These are phyloP conservation scores for Erythrolamprus reginae DNA, from an alignment of 2,113 vertebrate genomes.

Conservation along the genomic window DNA sequence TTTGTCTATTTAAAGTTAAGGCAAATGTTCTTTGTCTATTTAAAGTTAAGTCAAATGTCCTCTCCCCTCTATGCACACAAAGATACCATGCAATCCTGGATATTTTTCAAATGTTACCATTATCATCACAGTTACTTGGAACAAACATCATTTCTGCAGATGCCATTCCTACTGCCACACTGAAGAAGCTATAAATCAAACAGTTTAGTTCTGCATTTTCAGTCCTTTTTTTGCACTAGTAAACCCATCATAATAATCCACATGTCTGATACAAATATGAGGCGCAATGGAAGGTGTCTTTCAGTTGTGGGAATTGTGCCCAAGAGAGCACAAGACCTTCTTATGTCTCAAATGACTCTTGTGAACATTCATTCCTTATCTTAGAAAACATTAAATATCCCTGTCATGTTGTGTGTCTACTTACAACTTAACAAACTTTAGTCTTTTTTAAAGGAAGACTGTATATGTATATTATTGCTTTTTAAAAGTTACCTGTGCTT, in stretches of 20 bases:
- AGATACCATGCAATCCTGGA: not conserved
- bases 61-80: not conserved
- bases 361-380: not conserved
- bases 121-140: not conserved
- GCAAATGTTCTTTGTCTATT: not conserved
- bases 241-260: not conserved
- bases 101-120: not conserved
- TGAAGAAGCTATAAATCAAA: not conserved
- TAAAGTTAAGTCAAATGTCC: not conserved
- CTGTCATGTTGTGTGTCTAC: not conserved
- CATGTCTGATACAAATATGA: not conserved
- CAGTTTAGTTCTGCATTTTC: not conserved
- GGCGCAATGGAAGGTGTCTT: too few relatives aligned
- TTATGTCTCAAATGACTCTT: not conserved
- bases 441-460: not conserved
- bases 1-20: not conserved
- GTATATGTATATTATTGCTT: not conserved
- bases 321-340: not conserved
- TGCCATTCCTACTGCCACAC: not conserved
- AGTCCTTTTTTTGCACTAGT: not conserved
- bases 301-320: not conserved
- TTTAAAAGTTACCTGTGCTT: constrained; percentile 76
- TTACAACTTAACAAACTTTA: not conserved
- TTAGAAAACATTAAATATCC: not conserved
- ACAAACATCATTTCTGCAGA: not conserved